These are phyloP conservation scores for Orchesella cincta DNA, from an alignment of 1,140 invertebrate species.

Conservation along the genomic window DNA sequence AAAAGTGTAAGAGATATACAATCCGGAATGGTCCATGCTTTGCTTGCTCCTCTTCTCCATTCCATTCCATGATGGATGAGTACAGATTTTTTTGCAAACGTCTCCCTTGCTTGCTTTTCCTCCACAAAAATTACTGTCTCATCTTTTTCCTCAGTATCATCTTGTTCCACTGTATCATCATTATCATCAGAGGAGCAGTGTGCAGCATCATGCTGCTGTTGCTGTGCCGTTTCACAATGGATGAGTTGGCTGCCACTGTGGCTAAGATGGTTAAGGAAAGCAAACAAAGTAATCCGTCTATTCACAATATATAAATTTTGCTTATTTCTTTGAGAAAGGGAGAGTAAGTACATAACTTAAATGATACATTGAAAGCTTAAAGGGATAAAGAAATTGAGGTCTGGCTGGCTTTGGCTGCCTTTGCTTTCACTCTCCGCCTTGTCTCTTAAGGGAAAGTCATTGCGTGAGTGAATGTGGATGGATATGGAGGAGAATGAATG, in stretches of 20 bases:
- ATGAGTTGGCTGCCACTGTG: not conserved
- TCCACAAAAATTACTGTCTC: constrained; percentile 6
- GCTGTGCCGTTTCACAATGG: not conserved
- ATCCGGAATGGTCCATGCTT: no score
- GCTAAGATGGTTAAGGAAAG: not conserved
- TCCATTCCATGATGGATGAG: not conserved
- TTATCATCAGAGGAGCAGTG: not conserved
- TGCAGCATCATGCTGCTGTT: not conserved
- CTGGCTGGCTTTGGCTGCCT: not conserved
- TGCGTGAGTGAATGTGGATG: no score
- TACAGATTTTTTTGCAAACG: not conserved
- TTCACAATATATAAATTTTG: not conserved
- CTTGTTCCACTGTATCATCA: not conserved
- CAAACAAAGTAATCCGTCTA: constrained; percentile 15
- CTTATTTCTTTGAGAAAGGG: no score
- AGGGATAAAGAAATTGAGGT: constrained; percentile 2
- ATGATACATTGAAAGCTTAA: constrained; percentile 9
- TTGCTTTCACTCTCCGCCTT: not conserved
- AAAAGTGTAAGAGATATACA: no score
- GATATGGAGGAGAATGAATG: no score
- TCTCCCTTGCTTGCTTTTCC: not conserved
- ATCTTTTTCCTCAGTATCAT: not conserved
- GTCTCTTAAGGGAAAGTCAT: no score
- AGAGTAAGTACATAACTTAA: no score
- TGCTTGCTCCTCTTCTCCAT: no score